Evolutionary conservation across 2,888 invertebrate genomes (phyloP).

Genomic region (Acronicta psi): DNA sequence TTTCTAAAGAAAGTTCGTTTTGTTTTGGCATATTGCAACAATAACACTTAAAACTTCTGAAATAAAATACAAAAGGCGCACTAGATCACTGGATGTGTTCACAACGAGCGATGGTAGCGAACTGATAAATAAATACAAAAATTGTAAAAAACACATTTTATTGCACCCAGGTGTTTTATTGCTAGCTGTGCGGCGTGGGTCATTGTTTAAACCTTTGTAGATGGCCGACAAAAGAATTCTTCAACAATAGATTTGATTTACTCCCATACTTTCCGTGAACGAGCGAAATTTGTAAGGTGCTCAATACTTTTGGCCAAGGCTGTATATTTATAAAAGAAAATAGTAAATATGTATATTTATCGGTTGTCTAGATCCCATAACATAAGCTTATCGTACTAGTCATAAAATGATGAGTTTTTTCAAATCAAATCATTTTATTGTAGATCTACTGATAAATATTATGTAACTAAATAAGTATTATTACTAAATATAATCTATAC

Average conservation of each 20-base stretch:
- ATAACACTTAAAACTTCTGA: slow-evolving; percentile 21
- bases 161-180: slow-evolving; percentile 32
- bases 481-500: slow-evolving; percentile 36
- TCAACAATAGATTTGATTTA: slow-evolving; percentile 29
- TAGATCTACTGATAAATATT: slow-evolving; percentile 36
- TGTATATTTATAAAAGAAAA: slow-evolving; percentile 4
- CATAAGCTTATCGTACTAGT: slow-evolving; percentile 36
- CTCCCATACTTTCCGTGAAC: slow-evolving; percentile 29
- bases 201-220: slow-evolving; percentile 34
- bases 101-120: slow-evolving; percentile 28
- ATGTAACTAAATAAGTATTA: slow-evolving; percentile 36
- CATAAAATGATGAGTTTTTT: slow-evolving; percentile 38
- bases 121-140: slow-evolving; percentile 8
- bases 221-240: slow-evolving; percentile 30
- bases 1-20: slow-evolving; percentile 28
- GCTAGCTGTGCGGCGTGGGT: slow-evolving; percentile 30
- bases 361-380: slow-evolving; percentile 35
- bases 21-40: slow-evolving; percentile 25
- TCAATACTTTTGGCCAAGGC: background rate
- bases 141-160: slow-evolving; percentile 24
- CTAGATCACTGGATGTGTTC: slow-evolving; percentile 25
- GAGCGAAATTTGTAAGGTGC: slow-evolving; percentile 20
- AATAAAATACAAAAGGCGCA: slow-evolving; percentile 25
- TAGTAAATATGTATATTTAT: slow-evolving; percentile 20
- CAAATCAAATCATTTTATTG: slow-evolving; percentile 37